Base-by-base conservation (phyloP, 2,888 invertebrate genomes). In the Tetrapedia diversipes region DNA sequence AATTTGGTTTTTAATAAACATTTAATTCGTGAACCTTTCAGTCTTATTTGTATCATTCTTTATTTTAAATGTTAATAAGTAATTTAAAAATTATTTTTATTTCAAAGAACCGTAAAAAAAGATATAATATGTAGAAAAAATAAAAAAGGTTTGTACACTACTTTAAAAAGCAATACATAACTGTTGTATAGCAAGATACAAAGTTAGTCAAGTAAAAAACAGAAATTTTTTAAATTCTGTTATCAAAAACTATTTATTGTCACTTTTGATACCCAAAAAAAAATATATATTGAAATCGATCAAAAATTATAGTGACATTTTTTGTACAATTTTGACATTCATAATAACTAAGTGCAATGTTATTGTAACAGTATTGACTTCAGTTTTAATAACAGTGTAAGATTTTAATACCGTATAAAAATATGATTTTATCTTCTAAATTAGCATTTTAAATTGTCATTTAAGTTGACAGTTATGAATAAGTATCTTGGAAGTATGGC, bases 1-100 rank as follows among this genome's bases (percentile, higher is more conserved):
- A 85, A 71, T 85, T 86, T 84, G 79, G 80, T 86, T 87, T 86
- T 83, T 83, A 86, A 87, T 86, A 86, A 87, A 84, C 85, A 84
- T 86, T 85, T 84, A 84, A 82, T 82, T 84, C 74, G 64, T 47
- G 49, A 70, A 66, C 67, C 19, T 24, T 10, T 14, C 29, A 24
- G 4, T 45, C 4, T 34, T 43, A 3, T 22, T 37, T 27, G n/a
- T n/a, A n/a, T n/a, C n/a, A n/a, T n/a, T n/a, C n/a, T n/a, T n/a
- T n/a, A n/a, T n/a, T n/a, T n/a, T n/a, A n/a, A n/a, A n/a, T n/a
- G n/a, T n/a, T n/a, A n/a, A n/a, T n/a, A n/a, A n/a, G n/a, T n/a
- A n/a, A n/a, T n/a, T n/a, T n/a, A n/a, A n/a, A n/a, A n/a, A n/a
- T n/a, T n/a, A n/a, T n/a, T n/a, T n/a, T n/a, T n/a, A n/a, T n/a